Base-by-base conservation (phyloP, 2,888 invertebrate species). In the Zaprionus bogoriensis region DNA sequence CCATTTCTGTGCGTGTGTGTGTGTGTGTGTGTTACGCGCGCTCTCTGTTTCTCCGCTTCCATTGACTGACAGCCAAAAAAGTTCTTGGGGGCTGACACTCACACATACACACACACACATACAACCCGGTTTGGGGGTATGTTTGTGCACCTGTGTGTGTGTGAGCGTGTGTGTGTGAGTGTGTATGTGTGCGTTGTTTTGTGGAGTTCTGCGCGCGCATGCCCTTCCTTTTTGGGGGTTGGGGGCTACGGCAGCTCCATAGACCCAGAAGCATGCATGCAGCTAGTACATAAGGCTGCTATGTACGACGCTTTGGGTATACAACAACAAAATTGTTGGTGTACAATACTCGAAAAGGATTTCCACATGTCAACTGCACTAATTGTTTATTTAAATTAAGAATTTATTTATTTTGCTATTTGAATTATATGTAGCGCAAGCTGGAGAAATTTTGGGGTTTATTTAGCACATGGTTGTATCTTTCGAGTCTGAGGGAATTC, bases 11-110 rank as follows among this genome's bases (percentile, higher is more conserved):
- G 14, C 10, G 2, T 20, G 20, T 39, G 10, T 39, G 22, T 41
- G 28, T 64, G 46, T 65, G 44, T 54, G 58, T 50, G 53, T 52
- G 58, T 60, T 61, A 63, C 69, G 59, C 62, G 60, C 74, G 53
- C 75, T 71, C 74, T 75, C 73, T 67, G 69, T 65, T 77, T 72
- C 85, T 71, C 65, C 64, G 63, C 78, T 78, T 84, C 85, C 80
- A 85, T 80, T 80, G 80, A 80, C 85, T 84, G 85, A 80, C 80
- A 85, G 82, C 85, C 80, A 85, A 80, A 80, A 78, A 80, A 84
- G 74, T 77, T 81, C 76, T 78, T 85, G 85, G 80, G 82, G 82
- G 76, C 87, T 81, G 77, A 65, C 71, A 57, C 58, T 64, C 65
- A 68, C 65, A 63, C 55, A 42, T 47, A 72, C 50, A 58, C 44